Conservation (phyloP, 2,888 invertebrate species). For the Sepioteuthis lessoniana region DNA sequence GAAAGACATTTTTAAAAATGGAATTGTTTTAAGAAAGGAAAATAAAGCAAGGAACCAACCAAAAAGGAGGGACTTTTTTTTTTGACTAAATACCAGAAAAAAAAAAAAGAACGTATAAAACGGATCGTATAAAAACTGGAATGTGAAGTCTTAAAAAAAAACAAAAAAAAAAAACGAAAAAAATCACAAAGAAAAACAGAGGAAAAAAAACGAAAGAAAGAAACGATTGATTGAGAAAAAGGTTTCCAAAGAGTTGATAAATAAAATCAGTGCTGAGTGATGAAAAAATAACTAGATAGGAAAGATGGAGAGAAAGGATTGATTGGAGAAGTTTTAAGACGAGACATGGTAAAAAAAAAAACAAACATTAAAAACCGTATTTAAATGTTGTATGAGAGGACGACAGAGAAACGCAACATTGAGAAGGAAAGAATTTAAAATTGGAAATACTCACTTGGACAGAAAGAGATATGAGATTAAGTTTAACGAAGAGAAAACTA, state of each 20-base stretch:
- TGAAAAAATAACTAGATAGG: not conserved
- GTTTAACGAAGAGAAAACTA: too few relatives aligned
- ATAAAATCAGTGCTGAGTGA: not conserved
- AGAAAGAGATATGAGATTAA: too few relatives aligned
- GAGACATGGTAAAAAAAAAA: not conserved
- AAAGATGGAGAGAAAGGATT: not conserved
- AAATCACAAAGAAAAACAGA: not conserved
- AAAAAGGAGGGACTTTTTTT: not conserved
- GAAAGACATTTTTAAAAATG: not conserved
- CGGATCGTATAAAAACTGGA: not conserved
- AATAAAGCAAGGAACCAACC: not conserved
- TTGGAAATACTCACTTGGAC: too few relatives aligned
- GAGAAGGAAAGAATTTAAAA: too few relatives aligned
- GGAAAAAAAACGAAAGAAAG: not conserved
- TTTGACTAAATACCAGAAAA: not conserved
- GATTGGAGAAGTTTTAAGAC: not conserved
- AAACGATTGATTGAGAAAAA: not conserved
- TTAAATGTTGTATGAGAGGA: not conserved
- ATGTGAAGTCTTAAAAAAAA: not conserved
- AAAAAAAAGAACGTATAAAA: not conserved
- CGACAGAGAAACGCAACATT: too few relatives aligned
- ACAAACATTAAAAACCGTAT: not conserved
- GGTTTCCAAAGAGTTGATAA: not conserved
- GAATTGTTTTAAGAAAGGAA: not conserved
- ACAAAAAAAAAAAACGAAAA: not conserved